These are phyloP conservation scores for Scaptomyza caliginosa DNA, from an alignment of 2,888 invertebrate species.

Conservation along the genomic window DNA sequence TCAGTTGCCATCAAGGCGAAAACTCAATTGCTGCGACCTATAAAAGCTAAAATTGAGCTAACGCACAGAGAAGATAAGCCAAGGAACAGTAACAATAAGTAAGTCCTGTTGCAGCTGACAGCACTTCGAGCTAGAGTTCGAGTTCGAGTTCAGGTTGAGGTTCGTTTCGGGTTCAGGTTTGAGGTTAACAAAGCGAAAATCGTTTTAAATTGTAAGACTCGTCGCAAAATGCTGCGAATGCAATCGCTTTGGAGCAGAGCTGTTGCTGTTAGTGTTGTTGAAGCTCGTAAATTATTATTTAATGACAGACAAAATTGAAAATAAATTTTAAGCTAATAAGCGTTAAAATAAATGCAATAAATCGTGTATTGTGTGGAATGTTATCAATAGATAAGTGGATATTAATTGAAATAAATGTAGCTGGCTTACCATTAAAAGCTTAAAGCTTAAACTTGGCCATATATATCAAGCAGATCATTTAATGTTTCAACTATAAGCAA, in stretches of 20 bases:
- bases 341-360: conserved; percentile 64
- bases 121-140: no score
- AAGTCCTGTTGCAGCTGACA: conserved; percentile 40
- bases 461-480: not conserved
- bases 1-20: conserved; percentile 7
- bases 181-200: conserved; percentile 65
- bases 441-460: not conserved
- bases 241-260: conserved; percentile 15
- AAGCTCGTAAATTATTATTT: conserved; percentile 76
- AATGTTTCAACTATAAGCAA: not conserved
- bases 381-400: conserved; percentile 18
- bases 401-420: conserved; percentile 38
- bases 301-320: conserved; percentile 76
- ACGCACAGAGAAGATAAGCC: conserved; percentile 44
- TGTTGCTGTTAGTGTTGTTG: conserved; percentile 22
- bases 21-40: conserved; percentile 37
- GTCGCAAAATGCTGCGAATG: conserved; percentile 29
- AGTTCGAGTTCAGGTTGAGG: conserved; percentile 27
- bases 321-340: conserved; percentile 77
- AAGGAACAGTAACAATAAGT: conserved; percentile 12
- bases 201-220: conserved; percentile 60
- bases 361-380: conserved; percentile 29
- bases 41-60: conserved; percentile 2
- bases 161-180: conserved; percentile 34
- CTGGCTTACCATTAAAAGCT: not conserved